Base-by-base conservation (phyloP, 2,888 invertebrate species). In the Plebejus melissa region DNA sequence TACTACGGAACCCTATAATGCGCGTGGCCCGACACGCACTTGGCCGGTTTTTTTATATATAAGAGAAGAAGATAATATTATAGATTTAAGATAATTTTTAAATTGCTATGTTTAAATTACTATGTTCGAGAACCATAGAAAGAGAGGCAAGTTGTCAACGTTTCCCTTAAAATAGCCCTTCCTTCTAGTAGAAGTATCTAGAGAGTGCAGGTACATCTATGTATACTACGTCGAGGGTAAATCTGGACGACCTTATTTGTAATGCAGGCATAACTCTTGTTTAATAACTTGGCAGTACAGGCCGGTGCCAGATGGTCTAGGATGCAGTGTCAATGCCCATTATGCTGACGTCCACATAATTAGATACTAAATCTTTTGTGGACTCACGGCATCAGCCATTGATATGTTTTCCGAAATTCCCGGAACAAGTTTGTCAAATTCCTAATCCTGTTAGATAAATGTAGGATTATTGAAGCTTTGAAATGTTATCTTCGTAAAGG, bases 291-390 rank as follows among this genome's bases (percentile, higher is more conserved):
- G 75, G 75, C 71, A 75, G 54, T 70, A 57, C 80, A 80, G 78
- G 41, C 78, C 76, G 82, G 79, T 79, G 81, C 82, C 82, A 82
- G 80, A 81, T 82, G 82, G 82, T 82, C 81, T 81, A 77, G 79
- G 72, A 46, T 54, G 74, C 69, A n/a, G 75, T 38, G 70, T 70
- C 57, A 57, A 57, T 74, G 41, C 69, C 75, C 57, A 70, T 75
- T 70, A 54, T 75, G 69, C 54, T 22, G 70, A 71, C 32, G 41
- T 58, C 38, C 50, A 58, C 41, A 60, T 71, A 75, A 60, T 71
- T 57, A 71, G 32, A 54, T 57, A 69, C 38, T 28, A 16, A 69
- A 69, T 50, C 32, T 36, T 69, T 50, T 50, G 65, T 65, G 28
- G 16, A 28, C 32, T 65, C 65, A 65, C 32, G 65, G 13, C 5